These are phyloP conservation scores for Formica exsecta DNA, from an alignment of 1,140 invertebrate species.

Conservation along the genomic window DNA sequence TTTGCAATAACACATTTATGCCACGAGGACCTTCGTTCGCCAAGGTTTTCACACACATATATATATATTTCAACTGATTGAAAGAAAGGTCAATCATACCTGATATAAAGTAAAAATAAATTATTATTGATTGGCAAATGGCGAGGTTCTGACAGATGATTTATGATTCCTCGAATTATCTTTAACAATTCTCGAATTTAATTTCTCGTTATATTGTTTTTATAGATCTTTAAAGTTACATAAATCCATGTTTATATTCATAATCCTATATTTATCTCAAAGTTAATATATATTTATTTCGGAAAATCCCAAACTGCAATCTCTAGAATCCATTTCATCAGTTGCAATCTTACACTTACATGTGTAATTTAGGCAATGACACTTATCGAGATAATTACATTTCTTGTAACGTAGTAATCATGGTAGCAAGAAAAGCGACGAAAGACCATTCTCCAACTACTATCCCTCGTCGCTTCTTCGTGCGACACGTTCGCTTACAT, in stretches of 20 bases:
- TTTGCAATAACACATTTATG: neutral
- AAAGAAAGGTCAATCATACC: neutral
- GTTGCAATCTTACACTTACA: constrained; percentile 8
- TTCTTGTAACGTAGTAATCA: constrained; percentile 11
- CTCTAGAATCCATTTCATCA: constrained; percentile 7
- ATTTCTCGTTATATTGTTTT: neutral
- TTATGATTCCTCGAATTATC: neutral
- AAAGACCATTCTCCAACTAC: neutral
- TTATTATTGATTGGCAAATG: neutral
- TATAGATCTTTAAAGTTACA: neutral
- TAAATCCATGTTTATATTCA: neutral
- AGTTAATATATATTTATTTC: neutral
- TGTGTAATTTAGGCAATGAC: neutral
- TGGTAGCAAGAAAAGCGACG: neutral
- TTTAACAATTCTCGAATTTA: neutral
- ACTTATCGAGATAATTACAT: constrained; percentile 20
- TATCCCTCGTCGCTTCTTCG: neutral
- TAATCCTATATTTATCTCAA: neutral
- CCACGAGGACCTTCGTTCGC: neutral
- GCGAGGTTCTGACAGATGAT: neutral
- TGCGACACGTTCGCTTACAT: neutral
- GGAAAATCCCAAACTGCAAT: neutral
- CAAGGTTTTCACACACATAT: neutral
- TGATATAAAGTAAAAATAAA: neutral
- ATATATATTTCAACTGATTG: neutral